phyloP scores from a whole-genome alignment of 2,113 vertebrate genomes.

The Tenrec ecaudatus region DNA sequence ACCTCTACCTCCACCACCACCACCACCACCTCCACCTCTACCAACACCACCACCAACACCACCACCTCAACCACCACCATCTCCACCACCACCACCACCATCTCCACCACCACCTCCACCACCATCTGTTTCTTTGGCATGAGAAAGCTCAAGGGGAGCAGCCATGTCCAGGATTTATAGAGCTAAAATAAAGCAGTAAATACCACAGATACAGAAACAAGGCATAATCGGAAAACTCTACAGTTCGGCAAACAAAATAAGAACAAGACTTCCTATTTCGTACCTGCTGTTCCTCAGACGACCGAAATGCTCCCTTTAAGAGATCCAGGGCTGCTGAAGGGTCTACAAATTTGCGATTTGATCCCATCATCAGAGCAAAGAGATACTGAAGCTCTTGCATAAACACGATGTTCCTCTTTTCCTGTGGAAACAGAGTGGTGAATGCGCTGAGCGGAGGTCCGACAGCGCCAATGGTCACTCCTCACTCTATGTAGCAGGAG shows the following conservation, averaged over 20 bases:
- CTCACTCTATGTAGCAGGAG: neutral
- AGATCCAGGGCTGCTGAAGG: conserved; percentile 95
- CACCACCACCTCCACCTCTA: neutral
- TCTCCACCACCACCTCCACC: neutral
- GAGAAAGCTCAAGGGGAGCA: conserved; percentile 4
- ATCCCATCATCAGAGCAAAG: conserved; percentile 96
- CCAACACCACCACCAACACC: too few species aligned
- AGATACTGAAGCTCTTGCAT: conserved; percentile 98
- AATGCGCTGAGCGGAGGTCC: neutral
- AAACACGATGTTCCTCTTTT: conserved; percentile 96
- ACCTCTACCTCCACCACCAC: too few species aligned
- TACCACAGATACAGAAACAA: neutral
- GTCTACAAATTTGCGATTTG: conserved; percentile 94
- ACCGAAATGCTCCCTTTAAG: conserved; percentile 93
- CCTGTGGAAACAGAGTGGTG: conserved; percentile 84
- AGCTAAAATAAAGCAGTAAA: neutral
- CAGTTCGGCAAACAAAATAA: neutral
- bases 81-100: neutral
- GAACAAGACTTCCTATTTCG: neutral
- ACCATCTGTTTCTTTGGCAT: neutral
- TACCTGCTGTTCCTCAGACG: conserved; percentile 97
- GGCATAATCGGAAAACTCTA: neutral
- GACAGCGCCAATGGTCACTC: neutral
- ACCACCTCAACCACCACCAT: neutral
- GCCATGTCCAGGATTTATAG: conserved; percentile 45